Conservation (phyloP, 2,888 invertebrate genomes). For the Drosophila sordidapex region DNA sequence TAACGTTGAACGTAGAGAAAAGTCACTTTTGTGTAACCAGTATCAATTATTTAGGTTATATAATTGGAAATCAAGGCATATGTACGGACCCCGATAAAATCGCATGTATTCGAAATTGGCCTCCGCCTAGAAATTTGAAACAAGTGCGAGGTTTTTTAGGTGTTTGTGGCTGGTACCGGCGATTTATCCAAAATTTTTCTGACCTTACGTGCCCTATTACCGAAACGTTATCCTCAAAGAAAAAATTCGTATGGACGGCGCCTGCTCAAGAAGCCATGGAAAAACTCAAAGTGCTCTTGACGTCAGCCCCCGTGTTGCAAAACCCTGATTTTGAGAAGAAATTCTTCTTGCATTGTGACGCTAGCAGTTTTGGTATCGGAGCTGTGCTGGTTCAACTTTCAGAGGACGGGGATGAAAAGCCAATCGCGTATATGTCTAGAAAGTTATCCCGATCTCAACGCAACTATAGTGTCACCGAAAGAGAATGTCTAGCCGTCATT, state of each 20-base stretch:
- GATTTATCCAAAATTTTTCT: slow-evolving; percentile 7
- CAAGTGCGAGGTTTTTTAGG: not conserved
- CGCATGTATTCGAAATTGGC: not conserved
- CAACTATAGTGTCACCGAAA: not conserved
- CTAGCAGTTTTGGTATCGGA: slow-evolving; percentile 9
- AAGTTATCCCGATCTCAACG: slow-evolving; percentile 1
- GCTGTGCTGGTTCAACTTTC: slow-evolving; percentile 11
- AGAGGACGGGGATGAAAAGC: not conserved
- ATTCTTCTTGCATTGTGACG: not conserved
- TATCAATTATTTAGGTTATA: not conserved
- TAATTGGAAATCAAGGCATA: not conserved
- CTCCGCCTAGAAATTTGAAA: not conserved
- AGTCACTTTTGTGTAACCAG: slow-evolving; percentile 3
- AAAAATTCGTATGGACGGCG: slow-evolving; percentile 7
- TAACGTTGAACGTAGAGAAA: not conserved
- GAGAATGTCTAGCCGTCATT: not conserved
- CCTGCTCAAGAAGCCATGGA: slow-evolving; percentile 10
- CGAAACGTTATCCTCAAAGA: not conserved
- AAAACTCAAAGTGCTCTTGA: slow-evolving; percentile 3
- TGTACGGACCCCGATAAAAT: not conserved
- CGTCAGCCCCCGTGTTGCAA: too few relatives aligned
- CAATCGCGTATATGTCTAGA: not conserved
- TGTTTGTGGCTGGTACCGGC: slow-evolving; percentile 12
- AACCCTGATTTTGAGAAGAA: too few relatives aligned
- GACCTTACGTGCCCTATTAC: slow-evolving; percentile 5